A percentile compares a stretch with the other conserved stretches of the same genome.
These are phyloP conservation scores for Holacanthella duospinosa DNA, from an alignment of 2,888 invertebrate genomes.

Conservation along the genomic window DNA sequence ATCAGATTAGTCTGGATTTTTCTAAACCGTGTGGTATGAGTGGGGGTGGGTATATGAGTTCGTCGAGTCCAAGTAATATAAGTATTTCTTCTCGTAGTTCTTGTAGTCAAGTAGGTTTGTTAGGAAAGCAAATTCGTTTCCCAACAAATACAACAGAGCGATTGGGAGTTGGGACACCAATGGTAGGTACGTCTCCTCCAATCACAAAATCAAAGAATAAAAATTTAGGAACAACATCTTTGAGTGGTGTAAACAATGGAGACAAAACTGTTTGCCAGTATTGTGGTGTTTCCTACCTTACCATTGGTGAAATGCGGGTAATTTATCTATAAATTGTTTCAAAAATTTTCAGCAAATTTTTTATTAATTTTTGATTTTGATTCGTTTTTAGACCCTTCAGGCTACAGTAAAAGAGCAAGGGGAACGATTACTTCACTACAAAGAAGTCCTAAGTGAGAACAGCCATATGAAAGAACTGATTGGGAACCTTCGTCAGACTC, in stretches of 20 bases:
- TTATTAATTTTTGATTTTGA: background rate
- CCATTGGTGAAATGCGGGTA: constrained; percentile 14
- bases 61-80: background rate
- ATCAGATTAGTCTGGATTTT: background rate
- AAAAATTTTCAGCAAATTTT: background rate
- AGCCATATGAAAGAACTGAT: constrained; percentile 12
- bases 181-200: background rate
- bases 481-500: constrained; percentile 11
- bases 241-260: background rate
- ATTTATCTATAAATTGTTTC: background rate
- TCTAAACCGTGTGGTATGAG: background rate
- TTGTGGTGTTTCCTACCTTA: constrained; percentile 17
- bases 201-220: background rate
- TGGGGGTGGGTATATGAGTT: background rate
- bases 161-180: too few species aligned
- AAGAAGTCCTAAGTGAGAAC: constrained; percentile 12
- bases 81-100: background rate
- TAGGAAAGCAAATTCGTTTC: background rate
- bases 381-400: constrained; percentile 11
- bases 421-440: constrained; percentile 11
- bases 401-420: constrained; percentile 18
- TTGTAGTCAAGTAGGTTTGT: background rate
- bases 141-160: too few species aligned
- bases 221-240: background rate
- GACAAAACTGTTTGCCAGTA: constrained; percentile 20